Evolutionary conservation across 2,888 invertebrate species (phyloP), one percentile per base, ranked within the genome.

Genomic region (Mythimna albipuncta): DNA sequence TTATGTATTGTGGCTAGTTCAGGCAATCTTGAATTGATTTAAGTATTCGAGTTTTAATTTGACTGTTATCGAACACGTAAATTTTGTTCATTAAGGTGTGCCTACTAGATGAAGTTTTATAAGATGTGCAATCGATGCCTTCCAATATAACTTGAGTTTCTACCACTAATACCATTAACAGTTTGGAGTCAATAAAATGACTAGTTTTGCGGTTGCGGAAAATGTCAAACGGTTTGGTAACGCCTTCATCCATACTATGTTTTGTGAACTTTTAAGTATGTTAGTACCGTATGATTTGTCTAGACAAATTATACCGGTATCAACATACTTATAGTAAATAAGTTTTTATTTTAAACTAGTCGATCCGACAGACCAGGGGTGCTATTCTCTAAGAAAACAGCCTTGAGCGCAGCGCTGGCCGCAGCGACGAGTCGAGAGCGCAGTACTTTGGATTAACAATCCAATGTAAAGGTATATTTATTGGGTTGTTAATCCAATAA

Each of bases 221-320:
- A 80, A 74, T 80, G 75, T 64, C 55, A 75, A 61, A 55, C 1
- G 26, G n/a, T 74, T 69, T 66, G n/a, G 54, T 74, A 41, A 67
- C 58, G 47, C 54, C 13, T 38, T 19, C 38, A 50, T 41, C 2
- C 11, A 35, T 26, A 10, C 10, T 54, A n/a, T 57, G 35, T 9
- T 55, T 26, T 62, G 35, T 52, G 13, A 26, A 38, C 11, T 38
- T 38, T 41, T 59, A n/a, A 59, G 10, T 38, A 11, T 35, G 2
- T 35, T 32, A 6, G 6, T 32, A 7, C 6, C n/a, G n/a, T 32
- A 11, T 11, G 16, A 7, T 50, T 6, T 32, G n/a, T 62, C 7
- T 21, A 62, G 21, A 32, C 2, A 32, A 32, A 32, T 32, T 32
- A 32, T 32, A 32, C 32, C 32, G 32, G 32, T 32, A 32, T 3